These are phyloP conservation scores for Panagrolaimus sp. DNA, from an alignment of 1,140 invertebrate genomes.

Conservation along the genomic window DNA sequence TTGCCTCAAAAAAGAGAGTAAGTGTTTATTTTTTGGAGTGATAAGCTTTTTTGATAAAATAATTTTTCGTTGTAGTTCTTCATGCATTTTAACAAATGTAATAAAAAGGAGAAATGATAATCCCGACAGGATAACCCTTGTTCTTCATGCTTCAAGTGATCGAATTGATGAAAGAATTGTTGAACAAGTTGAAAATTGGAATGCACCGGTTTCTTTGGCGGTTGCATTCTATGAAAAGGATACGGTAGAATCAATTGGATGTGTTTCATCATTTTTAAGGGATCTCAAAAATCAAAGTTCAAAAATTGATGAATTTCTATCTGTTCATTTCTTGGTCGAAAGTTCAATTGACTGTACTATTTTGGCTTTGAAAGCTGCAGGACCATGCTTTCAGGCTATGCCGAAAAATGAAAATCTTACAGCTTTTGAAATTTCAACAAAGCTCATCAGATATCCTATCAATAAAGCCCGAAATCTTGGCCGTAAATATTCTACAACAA, in stretches of 20 bases:
- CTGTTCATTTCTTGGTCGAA: conserved; percentile 17
- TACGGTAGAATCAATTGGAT: background rate
- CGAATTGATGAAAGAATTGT: too few species aligned
- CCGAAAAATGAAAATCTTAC: background rate
- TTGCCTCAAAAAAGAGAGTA: too few species aligned
- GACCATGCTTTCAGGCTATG: background rate
- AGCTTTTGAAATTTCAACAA: background rate
- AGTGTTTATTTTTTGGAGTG: too few species aligned
- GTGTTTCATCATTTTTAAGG: background rate
- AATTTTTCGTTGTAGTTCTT: too few species aligned
- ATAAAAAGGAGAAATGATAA: too few species aligned
- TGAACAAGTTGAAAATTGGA: conserved; percentile 22
- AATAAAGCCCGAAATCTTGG: conserved; percentile 22
- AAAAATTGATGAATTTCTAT: background rate
- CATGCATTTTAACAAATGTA: too few species aligned
- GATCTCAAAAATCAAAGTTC: background rate
- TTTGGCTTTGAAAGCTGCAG: too few species aligned
- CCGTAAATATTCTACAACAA: conserved; percentile 13
- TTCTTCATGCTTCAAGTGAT: too few species aligned
- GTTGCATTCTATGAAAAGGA: conserved; percentile 4
- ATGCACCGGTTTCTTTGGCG: conserved; percentile 21
- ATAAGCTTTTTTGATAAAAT: too few species aligned
- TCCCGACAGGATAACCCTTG: too few species aligned
- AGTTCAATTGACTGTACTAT: too few species aligned
- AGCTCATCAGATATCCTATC: conserved; percentile 6